Base-by-base conservation (phyloP, 2,888 invertebrate genomes). In the Drosophila nr. perissopoda region DNA sequence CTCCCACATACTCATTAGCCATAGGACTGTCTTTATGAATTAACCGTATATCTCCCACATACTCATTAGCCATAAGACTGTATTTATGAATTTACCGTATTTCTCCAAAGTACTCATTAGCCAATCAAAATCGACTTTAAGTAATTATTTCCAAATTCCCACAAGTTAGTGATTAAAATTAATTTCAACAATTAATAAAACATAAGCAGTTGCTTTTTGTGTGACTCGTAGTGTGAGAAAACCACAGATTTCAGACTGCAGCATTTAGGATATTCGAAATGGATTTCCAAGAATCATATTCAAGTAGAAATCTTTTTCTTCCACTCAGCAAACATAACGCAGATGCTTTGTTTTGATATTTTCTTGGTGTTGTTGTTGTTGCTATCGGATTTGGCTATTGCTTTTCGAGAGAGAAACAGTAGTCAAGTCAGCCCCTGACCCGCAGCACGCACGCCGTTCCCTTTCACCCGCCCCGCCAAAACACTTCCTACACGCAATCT, bases 351-450 rank as follows among this genome's bases (percentile, higher is more conserved):
- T 27, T 18, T 16, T 25, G 25, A 16, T 16, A 46, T 29, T 46
- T 59, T 27, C 4, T 11, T 38, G 6, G 18, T 21, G 18, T 25
- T 38, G 6, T 25, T 21, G 13, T 58, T 25, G 16, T 27, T 60
- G 25, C n/a, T 65, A n/a, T 59, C 42, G 40, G 31, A 57, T 31
- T 29, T 57, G 40, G 40, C 57, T 46, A 42, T 57, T 49, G n/a
- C 33, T n/a, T 27, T 8, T n/a, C 7, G 27, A 16, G 33, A 52
- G 52, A 36, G 69, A 69, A 56, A 21, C n/a, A 29, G 27, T n/a
- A 18, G 61, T 56, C 52, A 51, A 25, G 38, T 31, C 67, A 66
- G 71, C 57, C 70, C 70, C 70, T 70, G 70, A 70, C 70, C 70
- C 74, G 56, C 54, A 61, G 61, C 76, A 76, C 75, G 76, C 76